Evolutionary conservation across 2,888 invertebrate genomes (phyloP).

Genomic region (Galeopsomyia nigrocyanea): DNA sequence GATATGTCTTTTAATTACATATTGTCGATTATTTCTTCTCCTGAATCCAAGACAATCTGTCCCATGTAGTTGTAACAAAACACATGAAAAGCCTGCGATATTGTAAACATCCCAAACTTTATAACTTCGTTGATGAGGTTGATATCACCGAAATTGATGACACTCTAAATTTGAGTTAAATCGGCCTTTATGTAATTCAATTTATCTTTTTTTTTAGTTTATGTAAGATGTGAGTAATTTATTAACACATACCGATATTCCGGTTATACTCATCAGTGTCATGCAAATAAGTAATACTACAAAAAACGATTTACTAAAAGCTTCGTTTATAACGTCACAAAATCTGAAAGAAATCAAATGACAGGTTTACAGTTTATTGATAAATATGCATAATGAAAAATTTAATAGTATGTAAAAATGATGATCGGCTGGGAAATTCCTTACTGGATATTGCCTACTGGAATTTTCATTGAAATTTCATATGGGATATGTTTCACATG

Average conservation of each 20-base stretch:
- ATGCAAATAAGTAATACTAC: slow-evolving; percentile 8
- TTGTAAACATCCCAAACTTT: slow-evolving; percentile 28
- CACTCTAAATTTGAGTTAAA: slow-evolving; percentile 10
- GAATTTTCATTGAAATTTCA: too few species aligned
- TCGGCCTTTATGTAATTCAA: too few species aligned
- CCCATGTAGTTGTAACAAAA: slow-evolving; percentile 31
- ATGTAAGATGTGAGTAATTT: too few species aligned
- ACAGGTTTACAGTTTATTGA: background rate
- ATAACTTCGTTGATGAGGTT: slow-evolving; percentile 15
- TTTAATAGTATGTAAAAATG: too few species aligned
- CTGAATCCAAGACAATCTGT: slow-evolving; percentile 23
- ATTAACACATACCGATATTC: slow-evolving; percentile 28
- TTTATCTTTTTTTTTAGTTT: too few species aligned
- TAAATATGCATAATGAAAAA: background rate
- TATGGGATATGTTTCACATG: too few species aligned
- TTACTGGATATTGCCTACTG: too few species aligned
- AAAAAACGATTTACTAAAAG: slow-evolving; percentile 8
- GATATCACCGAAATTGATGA: slow-evolving; percentile 9
- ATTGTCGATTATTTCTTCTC: background rate
- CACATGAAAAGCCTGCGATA: slow-evolving; percentile 26
- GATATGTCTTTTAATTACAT: slow-evolving; percentile 17
- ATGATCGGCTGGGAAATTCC: too few species aligned
- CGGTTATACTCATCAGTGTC: slow-evolving; percentile 36
- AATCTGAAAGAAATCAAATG: slow-evolving; percentile 23
- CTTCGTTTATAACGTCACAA: slow-evolving; percentile 28